Evolutionary conservation across 1,140 invertebrate species (phyloP).

Genomic region (Octopus bimaculoides): DNA sequence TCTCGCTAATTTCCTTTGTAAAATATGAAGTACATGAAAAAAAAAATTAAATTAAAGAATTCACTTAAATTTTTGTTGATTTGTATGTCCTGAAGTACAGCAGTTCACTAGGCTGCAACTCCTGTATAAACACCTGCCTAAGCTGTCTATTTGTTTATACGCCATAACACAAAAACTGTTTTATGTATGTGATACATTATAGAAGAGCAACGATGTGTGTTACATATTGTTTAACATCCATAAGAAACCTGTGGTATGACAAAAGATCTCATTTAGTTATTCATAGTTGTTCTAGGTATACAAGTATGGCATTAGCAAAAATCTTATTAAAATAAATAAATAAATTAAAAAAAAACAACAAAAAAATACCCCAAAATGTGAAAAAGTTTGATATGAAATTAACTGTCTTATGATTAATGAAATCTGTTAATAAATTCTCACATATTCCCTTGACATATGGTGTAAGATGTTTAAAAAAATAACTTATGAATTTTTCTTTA

Average conservation of each 20-base stretch:
- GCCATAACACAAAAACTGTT: conserved; percentile 6
- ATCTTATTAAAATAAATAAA: not conserved
- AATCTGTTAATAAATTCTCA: not conserved
- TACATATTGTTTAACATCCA: conserved; percentile 8
- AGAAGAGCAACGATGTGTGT: conserved; percentile 11
- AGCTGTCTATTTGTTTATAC: not conserved
- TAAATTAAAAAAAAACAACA: too few relatives aligned
- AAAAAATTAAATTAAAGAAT: not conserved
- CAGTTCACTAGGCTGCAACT: not conserved
- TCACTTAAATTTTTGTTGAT: not conserved
- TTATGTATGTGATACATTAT: conserved; percentile 9
- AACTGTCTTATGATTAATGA: not conserved
- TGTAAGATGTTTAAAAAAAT: conserved; percentile 1
- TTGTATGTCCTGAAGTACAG: conserved; percentile 8
- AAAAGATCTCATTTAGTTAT: not conserved
- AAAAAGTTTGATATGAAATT: not conserved
- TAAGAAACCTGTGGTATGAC: not conserved
- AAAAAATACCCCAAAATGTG: not conserved
- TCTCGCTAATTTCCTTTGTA: not conserved
- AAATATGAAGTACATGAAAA: not conserved
- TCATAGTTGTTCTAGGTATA: not conserved
- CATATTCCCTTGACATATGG: conserved; percentile 1
- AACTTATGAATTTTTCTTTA: not conserved
- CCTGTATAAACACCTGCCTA: not conserved
- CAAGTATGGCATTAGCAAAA: conserved; percentile 7